phyloP scores from a whole-genome alignment of 2,888 invertebrate genomes.

The Conomelus anceps region DNA sequence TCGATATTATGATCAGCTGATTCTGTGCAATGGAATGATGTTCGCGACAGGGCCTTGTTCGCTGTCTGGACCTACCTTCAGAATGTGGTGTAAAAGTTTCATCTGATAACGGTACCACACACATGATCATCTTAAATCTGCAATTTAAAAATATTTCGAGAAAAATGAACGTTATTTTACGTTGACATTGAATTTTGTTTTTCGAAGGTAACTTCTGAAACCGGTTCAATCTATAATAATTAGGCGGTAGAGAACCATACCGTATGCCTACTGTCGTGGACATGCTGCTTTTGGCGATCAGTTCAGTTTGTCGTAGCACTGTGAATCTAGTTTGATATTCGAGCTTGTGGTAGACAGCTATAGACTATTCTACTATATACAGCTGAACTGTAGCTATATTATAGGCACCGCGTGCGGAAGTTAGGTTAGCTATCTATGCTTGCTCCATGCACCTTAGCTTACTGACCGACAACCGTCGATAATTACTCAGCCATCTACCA shows the following conservation, averaged over 20 bases:
- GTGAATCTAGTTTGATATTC: not conserved
- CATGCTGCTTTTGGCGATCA: not conserved
- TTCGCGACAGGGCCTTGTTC: too few relatives aligned
- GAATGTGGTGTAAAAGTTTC: too few relatives aligned
- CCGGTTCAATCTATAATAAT: not conserved
- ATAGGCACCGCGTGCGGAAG: not conserved
- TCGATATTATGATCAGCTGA: too few relatives aligned
- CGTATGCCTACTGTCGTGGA: not conserved
- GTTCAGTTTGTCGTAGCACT: not conserved
- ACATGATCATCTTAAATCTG: not conserved
- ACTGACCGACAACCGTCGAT: not conserved
- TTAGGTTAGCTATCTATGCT: not conserved
- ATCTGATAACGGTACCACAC: too few relatives aligned
- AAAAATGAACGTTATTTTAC: not conserved
- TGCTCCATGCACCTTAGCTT: not conserved
- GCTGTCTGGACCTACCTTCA: too few relatives aligned
- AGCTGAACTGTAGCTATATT: not conserved
- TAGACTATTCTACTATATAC: too few relatives aligned
- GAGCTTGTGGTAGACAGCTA: not conserved
- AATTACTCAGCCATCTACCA: not conserved
- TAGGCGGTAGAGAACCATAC: not conserved
- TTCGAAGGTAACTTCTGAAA: not conserved
- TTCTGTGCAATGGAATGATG: too few relatives aligned
- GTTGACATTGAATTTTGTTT: not conserved
- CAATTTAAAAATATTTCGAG: not conserved